These are phyloP conservation scores for Psilopsiagon aymara DNA, from an alignment of 2,113 vertebrate species.

Conservation along the genomic window DNA sequence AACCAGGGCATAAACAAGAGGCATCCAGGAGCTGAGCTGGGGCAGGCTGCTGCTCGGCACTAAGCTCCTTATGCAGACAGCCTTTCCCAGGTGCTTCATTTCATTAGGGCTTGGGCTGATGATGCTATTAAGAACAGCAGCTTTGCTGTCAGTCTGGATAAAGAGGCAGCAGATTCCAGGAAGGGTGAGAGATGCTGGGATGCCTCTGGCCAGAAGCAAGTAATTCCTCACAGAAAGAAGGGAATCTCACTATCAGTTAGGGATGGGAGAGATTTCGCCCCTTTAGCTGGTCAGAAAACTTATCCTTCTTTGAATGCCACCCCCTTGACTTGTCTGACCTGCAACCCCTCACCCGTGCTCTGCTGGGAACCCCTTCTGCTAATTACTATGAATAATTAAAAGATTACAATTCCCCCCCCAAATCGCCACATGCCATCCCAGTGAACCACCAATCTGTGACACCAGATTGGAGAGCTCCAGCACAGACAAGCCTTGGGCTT, in stretches of 20 bases:
- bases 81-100: constrained; percentile 63
- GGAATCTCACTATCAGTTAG: not conserved
- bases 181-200: not conserved
- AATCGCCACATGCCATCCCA: not conserved
- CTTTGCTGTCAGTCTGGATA: constrained; percentile 45
- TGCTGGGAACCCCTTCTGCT: constrained; percentile 1
- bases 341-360: not conserved
- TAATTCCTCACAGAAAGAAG: not conserved
- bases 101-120: constrained; percentile 50
- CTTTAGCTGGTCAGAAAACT: not conserved
- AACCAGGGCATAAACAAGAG: constrained; percentile 13
- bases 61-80: constrained; percentile 65
- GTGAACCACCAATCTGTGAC: not conserved
- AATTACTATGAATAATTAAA: constrained; percentile 50
- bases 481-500: not conserved
- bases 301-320: not conserved
- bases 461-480: not conserved
- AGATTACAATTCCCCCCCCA: not conserved
- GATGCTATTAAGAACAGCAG: constrained; percentile 60
- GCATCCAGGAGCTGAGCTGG: not conserved
- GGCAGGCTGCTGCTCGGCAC: not conserved
- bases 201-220: not conserved
- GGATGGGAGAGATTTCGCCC: not conserved
- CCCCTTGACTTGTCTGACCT: not conserved
- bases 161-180: constrained; percentile 16